Base-by-base conservation (phyloP, 2,888 invertebrate species). In the Anagyrus pseudococci region DNA sequence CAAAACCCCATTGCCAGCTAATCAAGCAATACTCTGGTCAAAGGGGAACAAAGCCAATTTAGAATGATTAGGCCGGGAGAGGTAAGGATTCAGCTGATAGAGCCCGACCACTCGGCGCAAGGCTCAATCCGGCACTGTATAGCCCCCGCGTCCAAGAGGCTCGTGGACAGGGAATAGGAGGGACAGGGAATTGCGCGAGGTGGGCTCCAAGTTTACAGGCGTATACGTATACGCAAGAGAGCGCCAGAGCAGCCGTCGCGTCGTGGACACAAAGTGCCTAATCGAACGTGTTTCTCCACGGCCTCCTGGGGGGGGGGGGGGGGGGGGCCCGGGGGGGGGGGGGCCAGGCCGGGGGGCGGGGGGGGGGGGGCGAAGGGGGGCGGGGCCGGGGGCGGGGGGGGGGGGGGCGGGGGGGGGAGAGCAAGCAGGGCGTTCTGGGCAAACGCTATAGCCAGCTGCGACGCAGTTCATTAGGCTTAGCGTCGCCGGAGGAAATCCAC, bases 11-110 rank as follows among this genome's bases (percentile, higher is more conserved):
- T 29, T 29, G 13, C 25, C 7, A n/a, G 48, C 56, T 44, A 54
- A 49, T 63, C 54, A 63, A 26, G 60, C 25, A 26, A 20, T 20
- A 22, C 26, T 1, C 10, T 44, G 26, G 53, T 59, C 59, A 59
- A 59, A 59, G 59, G n/a, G 59, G 59, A 53, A 59, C 59, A 53
- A 59, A 54, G 53, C 54, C 60, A 48, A 60, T 60, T 48, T 43
- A 17, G 53, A 54, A 54, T 54, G 60, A 60, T 60, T 60, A 54
- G 60, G 48, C 33, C 46, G 53, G 47, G 53, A 40, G 59, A 53
- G 49, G 33, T n/a, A n/a, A 59, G 59, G 53, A 53, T 50, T 58
- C 37, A 29, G 20, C 58, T 26, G 33, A 58, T 52, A 43, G 29
- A n/a, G n/a, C n/a, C n/a, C n/a, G n/a, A 50, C 49, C 58, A 48